Conservation (phyloP, 2,797 vertebrate species). For the Enteromius anoplus region DNA sequence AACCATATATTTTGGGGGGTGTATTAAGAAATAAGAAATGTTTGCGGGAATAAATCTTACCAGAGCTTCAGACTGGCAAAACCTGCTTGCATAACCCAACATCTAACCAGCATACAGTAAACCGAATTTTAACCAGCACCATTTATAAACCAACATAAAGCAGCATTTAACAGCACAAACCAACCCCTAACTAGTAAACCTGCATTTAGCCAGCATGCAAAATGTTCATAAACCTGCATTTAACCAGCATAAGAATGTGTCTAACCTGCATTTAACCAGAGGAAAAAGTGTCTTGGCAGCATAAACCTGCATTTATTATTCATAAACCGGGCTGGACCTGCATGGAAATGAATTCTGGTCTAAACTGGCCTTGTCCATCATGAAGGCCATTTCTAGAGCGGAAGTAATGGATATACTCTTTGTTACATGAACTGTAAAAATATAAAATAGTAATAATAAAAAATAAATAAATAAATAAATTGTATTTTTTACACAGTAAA, state of each 20-base stretch:
- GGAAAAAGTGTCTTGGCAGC: background rate
- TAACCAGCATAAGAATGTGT: background rate
- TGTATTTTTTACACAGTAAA: constrained; percentile 1
- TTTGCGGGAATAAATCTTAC: background rate
- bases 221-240: background rate
- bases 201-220: background rate
- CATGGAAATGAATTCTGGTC: background rate
- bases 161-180: background rate
- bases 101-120: background rate
- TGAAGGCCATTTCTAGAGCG: background rate
- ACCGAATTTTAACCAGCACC: background rate
- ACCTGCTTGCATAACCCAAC: background rate
- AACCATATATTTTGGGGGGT: background rate
- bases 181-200: background rate
- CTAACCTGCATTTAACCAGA: background rate
- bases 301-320: constrained; percentile 6
- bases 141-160: background rate
- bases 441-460: background rate
- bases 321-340: background rate
- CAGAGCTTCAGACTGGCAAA: background rate
- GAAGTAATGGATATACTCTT: background rate
- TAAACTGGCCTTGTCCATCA: background rate
- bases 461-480: background rate
- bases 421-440: background rate
- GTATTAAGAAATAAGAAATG: background rate